A percentile compares a stretch with the other conserved stretches of the same genome.
These are phyloP conservation scores for Peromyscus nudipes DNA, from an alignment of 2,797 vertebrate species.

Conservation along the genomic window DNA sequence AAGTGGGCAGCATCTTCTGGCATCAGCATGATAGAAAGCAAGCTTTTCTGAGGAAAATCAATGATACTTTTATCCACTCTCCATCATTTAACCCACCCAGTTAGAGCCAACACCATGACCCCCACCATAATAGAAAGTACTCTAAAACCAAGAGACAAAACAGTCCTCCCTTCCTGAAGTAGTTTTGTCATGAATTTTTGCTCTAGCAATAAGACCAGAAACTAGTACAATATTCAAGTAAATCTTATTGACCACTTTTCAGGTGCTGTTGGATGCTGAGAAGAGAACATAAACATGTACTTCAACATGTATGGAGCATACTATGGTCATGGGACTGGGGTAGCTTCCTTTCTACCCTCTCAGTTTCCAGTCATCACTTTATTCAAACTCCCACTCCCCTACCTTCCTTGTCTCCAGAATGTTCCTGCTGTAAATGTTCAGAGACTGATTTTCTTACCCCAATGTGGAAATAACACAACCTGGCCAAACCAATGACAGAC, in stretches of 20 bases:
- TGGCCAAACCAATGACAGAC: neutral
- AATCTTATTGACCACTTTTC: neutral
- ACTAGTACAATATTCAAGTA: neutral
- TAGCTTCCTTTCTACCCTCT: neutral
- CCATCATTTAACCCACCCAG: neutral
- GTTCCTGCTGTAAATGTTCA: neutral
- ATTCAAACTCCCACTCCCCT: neutral
- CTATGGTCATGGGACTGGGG: accelerated
- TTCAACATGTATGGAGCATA: accelerated
- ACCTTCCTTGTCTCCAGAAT: neutral
- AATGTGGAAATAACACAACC: neutral
- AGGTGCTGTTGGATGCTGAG: neutral
- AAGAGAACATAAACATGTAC: neutral
- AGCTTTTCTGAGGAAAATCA: neutral
- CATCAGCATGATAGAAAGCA: neutral
- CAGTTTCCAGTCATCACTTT: neutral
- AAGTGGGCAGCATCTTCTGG: neutral
- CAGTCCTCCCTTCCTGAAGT: neutral
- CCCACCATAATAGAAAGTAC: neutral
- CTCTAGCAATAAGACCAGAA: neutral
- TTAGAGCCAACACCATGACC: neutral
- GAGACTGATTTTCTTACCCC: neutral
- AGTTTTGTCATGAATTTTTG: neutral
- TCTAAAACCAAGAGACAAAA: neutral
- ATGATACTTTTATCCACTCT: neutral